Conservation (phyloP, 2,888 invertebrate species). For the Biston stratarius region DNA sequence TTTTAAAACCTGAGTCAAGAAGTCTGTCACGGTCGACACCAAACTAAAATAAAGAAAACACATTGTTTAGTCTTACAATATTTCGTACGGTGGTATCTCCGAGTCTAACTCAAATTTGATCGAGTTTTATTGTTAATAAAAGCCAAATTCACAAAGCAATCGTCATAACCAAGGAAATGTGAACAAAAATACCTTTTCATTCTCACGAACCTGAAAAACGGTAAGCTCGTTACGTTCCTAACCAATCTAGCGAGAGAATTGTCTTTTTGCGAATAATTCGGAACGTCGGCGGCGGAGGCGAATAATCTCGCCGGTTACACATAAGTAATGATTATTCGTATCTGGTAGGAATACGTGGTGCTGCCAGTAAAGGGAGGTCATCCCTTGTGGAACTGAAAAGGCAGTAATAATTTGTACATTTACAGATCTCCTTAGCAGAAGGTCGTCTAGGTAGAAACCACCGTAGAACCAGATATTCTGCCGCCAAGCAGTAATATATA, state of each 20-base stretch:
- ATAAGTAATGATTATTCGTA: constrained; percentile 42
- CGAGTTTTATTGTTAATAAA: neutral
- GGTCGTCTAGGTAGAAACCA: too few relatives aligned
- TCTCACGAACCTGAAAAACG: constrained; percentile 28
- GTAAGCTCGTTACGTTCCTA: constrained; percentile 34
- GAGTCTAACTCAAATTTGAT: too few relatives aligned
- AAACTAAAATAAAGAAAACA: too few relatives aligned
- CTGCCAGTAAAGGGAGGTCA: neutral
- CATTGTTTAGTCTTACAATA: too few relatives aligned
- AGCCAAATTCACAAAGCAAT: constrained; percentile 11
- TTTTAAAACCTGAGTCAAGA: too few relatives aligned
- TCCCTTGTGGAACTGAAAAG: neutral
- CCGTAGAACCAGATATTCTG: too few relatives aligned
- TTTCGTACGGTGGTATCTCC: too few relatives aligned
- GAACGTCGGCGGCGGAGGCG: constrained; percentile 28
- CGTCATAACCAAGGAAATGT: constrained; percentile 18
- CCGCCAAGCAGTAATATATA: too few relatives aligned
- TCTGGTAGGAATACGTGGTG: neutral
- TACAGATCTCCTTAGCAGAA: too few relatives aligned
- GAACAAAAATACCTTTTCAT: constrained; percentile 25
- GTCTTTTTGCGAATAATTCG: constrained; percentile 43
- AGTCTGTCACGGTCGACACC: too few relatives aligned
- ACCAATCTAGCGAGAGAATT: constrained; percentile 41
- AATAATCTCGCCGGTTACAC: constrained; percentile 42
- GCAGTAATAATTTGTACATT: too few relatives aligned